These are phyloP conservation scores for Bombylius discolor DNA, from an alignment of 2,888 invertebrate species.

Conservation along the genomic window DNA sequence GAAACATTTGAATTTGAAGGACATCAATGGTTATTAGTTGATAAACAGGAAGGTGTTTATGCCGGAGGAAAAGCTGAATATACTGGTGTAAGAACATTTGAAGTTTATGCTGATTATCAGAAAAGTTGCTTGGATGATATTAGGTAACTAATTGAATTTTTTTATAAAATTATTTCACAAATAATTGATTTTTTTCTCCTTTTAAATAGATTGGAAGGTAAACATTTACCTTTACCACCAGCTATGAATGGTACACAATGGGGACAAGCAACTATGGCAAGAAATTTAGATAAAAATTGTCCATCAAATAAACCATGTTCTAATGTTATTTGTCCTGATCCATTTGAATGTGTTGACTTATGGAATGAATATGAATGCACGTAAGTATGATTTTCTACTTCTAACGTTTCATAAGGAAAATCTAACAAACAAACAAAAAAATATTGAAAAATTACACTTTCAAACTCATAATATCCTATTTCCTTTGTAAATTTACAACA, in stretches of 20 bases:
- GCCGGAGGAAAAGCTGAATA: constrained; percentile 94
- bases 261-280: constrained; percentile 90
- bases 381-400: constrained; percentile 48
- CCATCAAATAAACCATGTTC: constrained; percentile 91
- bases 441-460: neutral
- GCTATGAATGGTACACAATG: constrained; percentile 92
- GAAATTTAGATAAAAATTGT: constrained; percentile 84
- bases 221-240: constrained; percentile 85
- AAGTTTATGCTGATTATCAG: constrained; percentile 88
- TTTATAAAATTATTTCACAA: neutral
- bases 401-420: neutral
- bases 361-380: constrained; percentile 99
- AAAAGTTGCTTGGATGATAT: constrained; percentile 66
- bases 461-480: neutral
- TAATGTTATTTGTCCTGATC: constrained; percentile 85
- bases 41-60: constrained; percentile 89
- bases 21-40: constrained; percentile 84
- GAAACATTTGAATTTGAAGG: constrained; percentile 83
- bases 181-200: neutral
- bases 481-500: no score
- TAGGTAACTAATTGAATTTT: constrained; percentile 22
- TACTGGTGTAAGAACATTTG: constrained; percentile 84
- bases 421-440: neutral
- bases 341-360: constrained; percentile 88
- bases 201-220: constrained; percentile 65